Conservation (phyloP, 64 coral and sea anemone genomes). For the Pocillopora damicornis region DNA sequence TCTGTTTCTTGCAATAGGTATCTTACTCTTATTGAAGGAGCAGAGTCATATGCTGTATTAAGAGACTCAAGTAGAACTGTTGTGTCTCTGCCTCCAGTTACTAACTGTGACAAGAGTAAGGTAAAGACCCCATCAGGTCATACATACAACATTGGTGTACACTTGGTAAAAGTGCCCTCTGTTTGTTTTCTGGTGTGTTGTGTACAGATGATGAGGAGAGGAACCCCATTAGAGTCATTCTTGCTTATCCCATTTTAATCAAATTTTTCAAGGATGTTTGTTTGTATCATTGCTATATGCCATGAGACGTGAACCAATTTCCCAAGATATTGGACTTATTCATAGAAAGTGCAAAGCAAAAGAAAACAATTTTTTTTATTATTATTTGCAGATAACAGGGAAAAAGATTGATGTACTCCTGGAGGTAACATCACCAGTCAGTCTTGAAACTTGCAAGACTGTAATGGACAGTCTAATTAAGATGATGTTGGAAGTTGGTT, state of each 20-base stretch:
- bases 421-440: constrained; percentile 86
- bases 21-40: constrained; percentile 62
- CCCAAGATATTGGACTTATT: too few species aligned
- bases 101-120: constrained; percentile 95
- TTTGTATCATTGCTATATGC: too few species aligned
- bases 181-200: too few species aligned
- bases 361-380: too few species aligned
- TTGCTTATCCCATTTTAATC: too few species aligned
- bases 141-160: too few species aligned
- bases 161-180: too few species aligned
- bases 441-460: constrained; percentile 77
- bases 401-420: constrained; percentile 63
- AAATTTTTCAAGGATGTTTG: too few species aligned
- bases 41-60: constrained; percentile 52
- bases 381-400: constrained; percentile 62
- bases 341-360: neutral
- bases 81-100: constrained; percentile 87
- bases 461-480: constrained; percentile 73
- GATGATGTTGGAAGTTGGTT: constrained; percentile 75
- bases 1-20: constrained; percentile 35
- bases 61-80: constrained; percentile 42
- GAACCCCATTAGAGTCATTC: too few species aligned
- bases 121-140: constrained; percentile 19
- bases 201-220: too few species aligned
- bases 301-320: too few species aligned